Base-by-base conservation (phyloP, 2,113 vertebrate genomes). In the Tachuris rubrigastra region DNA sequence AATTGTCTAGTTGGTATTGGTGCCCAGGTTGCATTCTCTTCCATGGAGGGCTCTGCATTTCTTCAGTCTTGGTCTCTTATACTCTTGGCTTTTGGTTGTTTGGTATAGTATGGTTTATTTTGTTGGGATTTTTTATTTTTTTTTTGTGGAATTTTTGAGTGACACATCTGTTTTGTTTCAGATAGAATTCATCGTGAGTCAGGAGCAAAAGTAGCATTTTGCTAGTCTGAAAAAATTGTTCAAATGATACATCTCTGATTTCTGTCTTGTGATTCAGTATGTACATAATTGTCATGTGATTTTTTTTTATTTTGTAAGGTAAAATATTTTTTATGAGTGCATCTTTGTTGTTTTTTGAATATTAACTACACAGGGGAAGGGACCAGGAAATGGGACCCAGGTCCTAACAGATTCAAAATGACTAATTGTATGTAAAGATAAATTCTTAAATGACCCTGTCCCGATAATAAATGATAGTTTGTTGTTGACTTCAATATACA, bases 121-220 rank as follows among this genome's bases (percentile, higher is more conserved):
- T 89, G 39, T 63, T 88, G 35, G 12, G 20, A 20, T 7, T 20
- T 73, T 75, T n/a, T n/a, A n/a, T n/a, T 7, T 20, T 73, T 53
- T 59, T 9, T 24, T 12, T 8, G 8, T 80, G 24, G 9, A 2
- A 21, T 56, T 73, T 88, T 71, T 65, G 21, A 62, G 33, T 82
- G 87, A 91, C 66, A 53, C 21, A 37, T 88, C 30, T 89, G 7
- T 53, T 92, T 71, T 87, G 33, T 87, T 95, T 93, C 75, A 60
- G 69, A 47, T 78, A 65, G 56, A 93, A 35, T 86, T 94, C n/a
- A 58, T 93, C 21, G 23, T 89, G 90, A 95, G 76, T 96, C 83
- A 93, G 74, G 69, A 91, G 31, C 39, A 89, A 91, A 91, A 76
- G 59, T 33, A 78, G 56, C 65, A 65, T 88, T 94, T 93, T 94